Percentiles rank a stretch among this genome's conserved stretches.
phyloP scores from a whole-genome alignment of 1,140 invertebrate species.

The Zaprionus lachaisei region DNA sequence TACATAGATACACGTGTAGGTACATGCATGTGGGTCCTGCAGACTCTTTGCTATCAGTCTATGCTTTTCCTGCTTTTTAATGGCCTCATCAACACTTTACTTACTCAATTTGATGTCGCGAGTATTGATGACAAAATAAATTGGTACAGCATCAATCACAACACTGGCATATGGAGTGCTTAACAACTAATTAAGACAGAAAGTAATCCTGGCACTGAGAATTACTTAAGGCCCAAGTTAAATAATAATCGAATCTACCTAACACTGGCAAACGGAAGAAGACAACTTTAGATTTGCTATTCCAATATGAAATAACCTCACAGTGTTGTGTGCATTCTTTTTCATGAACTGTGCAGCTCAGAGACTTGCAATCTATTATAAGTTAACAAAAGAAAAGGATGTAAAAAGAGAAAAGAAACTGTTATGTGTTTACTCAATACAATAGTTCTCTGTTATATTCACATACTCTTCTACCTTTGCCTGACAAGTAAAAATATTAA shows the following conservation, averaged over 20 bases:
- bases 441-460: too few relatives aligned
- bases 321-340: too few relatives aligned
- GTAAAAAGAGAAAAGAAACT: too few relatives aligned
- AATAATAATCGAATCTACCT: neutral
- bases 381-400: too few relatives aligned
- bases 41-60: constrained; percentile 10
- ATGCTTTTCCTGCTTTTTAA: constrained; percentile 44
- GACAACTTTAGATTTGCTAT: too few relatives aligned
- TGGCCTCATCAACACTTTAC: constrained; percentile 61
- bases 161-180: constrained; percentile 41
- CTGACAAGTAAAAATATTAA: too few relatives aligned
- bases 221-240: neutral
- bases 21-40: constrained; percentile 5
- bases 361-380: too few relatives aligned
- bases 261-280: too few relatives aligned
- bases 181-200: constrained; percentile 54
- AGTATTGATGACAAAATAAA: constrained; percentile 72
- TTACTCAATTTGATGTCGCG: constrained; percentile 45
- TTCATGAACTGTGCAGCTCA: too few relatives aligned
- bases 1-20: neutral
- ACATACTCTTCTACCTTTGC: too few relatives aligned
- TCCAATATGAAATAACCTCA: too few relatives aligned
- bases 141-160: constrained; percentile 67
- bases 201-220: neutral
- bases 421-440: too few relatives aligned